phyloP scores from a whole-genome alignment of 1,140 invertebrate species.

The Drosophila yakuba region DNA sequence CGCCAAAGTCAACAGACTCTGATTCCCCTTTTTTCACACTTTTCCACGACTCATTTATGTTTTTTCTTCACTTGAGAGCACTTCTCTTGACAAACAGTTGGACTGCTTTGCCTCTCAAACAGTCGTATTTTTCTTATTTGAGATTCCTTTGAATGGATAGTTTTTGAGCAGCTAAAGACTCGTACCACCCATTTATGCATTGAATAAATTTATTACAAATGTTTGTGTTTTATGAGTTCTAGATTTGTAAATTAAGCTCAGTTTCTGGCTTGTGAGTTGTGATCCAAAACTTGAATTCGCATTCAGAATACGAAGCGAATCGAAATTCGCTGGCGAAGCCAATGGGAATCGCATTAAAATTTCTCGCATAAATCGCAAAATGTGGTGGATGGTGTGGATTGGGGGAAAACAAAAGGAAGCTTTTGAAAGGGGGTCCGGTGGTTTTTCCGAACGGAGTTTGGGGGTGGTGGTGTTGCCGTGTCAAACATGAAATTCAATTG shows the following conservation, averaged over 20 bases:
- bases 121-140: too few relatives aligned
- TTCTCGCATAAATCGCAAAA: conserved; percentile 57
- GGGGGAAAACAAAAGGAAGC: conserved; percentile 62
- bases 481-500: conserved; percentile 82
- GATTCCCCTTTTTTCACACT: neutral
- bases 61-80: neutral
- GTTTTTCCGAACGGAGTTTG: too few relatives aligned
- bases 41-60: neutral
- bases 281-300: neutral
- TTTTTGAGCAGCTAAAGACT: too few relatives aligned
- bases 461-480: conserved; percentile 37
- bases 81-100: neutral
- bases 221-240: conserved; percentile 58
- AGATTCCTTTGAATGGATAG: too few relatives aligned
- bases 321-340: conserved; percentile 31
- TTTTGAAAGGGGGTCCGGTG: conserved; percentile 4
- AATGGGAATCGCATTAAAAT: conserved; percentile 78
- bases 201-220: neutral
- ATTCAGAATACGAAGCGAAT: conserved; percentile 20
- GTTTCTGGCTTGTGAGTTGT: neutral
- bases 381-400: neutral
- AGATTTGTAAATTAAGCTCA: conserved; percentile 58
- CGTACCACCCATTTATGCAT: too few relatives aligned
- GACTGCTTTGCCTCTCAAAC: neutral
- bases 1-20: conserved; percentile 53